These are phyloP conservation scores for Notothenia coriiceps DNA, from an alignment of 2,113 vertebrate genomes.

Conservation along the genomic window DNA sequence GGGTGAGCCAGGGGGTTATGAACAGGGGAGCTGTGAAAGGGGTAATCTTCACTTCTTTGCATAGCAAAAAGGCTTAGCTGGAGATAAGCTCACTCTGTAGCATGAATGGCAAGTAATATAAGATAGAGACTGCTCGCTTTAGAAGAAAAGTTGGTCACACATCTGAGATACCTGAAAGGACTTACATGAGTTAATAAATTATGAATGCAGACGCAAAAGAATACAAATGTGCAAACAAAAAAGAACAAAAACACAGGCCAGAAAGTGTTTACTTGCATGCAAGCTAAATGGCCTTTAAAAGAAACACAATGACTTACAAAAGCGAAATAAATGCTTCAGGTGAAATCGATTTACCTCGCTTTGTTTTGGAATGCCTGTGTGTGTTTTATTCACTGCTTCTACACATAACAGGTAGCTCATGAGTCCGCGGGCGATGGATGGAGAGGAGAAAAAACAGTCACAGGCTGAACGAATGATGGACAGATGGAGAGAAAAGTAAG, in stretches of 20 bases:
- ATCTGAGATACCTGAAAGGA: conserved; percentile 26
- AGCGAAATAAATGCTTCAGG: not conserved
- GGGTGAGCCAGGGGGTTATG: conserved; percentile 37
- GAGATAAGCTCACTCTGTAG: conserved; percentile 37
- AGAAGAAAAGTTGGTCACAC: conserved; percentile 17
- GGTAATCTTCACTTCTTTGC: conserved; percentile 54
- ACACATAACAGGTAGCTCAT: conserved; percentile 32
- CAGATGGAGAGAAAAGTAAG: conserved; percentile 19
- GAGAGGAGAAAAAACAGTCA: conserved; percentile 25
- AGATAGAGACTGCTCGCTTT: conserved; percentile 2
- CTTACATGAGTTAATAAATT: not conserved
- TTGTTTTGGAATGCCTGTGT: not conserved
- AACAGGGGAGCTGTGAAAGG: conserved; percentile 27
- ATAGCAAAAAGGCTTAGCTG: conserved; percentile 61
- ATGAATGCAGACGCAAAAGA: conserved; percentile 19
- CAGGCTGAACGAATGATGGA: conserved; percentile 41
- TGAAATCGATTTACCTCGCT: not conserved
- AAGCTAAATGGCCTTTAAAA: conserved; percentile 11
- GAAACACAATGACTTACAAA: not conserved
- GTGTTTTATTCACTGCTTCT: conserved; percentile 39
- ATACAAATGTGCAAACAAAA: not conserved
- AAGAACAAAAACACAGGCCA: not conserved
- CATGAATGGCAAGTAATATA: conserved; percentile 27
- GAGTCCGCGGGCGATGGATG: conserved; percentile 53
- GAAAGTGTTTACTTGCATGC: conserved; percentile 14